A percentile compares a stretch with the other conserved stretches of the same genome.
Conservation (phyloP, 2,113 vertebrate genomes). For the Campylorhamphus procurvoides region DNA sequence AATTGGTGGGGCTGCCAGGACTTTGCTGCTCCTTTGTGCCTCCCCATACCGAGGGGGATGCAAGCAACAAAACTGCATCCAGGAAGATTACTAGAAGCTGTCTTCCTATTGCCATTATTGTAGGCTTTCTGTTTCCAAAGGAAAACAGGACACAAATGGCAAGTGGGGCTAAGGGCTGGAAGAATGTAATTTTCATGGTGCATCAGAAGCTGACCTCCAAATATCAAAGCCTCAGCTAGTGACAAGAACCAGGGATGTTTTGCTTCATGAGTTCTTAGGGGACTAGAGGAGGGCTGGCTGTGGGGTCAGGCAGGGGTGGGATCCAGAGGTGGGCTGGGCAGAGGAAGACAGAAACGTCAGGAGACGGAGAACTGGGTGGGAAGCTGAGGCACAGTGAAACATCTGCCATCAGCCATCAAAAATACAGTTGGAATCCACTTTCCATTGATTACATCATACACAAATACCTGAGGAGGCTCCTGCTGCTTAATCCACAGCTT, state of each 20-base stretch:
- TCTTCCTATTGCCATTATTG: neutral
- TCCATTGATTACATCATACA: neutral
- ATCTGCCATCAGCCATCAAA: neutral
- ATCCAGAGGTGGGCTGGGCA: neutral
- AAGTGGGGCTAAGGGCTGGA: neutral
- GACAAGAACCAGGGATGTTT: neutral
- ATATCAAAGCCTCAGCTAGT: neutral
- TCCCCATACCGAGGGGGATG: neutral
- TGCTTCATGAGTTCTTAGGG: neutral
- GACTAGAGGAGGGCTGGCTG: neutral
- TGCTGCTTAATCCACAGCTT: neutral
- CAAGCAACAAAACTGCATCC: neutral
- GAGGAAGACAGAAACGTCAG: neutral
- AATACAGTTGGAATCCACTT: neutral
- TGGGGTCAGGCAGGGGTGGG: too few relatives aligned
- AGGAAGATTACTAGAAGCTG: neutral
- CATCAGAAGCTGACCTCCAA: neutral
- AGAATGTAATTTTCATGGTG: fast-evolving
- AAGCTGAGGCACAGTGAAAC: neutral
- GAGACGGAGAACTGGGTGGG: neutral
- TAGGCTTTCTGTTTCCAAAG: neutral
- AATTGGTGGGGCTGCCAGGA: neutral
- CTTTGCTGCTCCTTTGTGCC: neutral
- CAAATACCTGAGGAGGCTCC: neutral
- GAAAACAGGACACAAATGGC: neutral